Evolutionary conservation across 2,797 vertebrate species (phyloP), one percentile per base, ranked within the genome.

Genomic region (Eleutherodactylus coqui): DNA sequence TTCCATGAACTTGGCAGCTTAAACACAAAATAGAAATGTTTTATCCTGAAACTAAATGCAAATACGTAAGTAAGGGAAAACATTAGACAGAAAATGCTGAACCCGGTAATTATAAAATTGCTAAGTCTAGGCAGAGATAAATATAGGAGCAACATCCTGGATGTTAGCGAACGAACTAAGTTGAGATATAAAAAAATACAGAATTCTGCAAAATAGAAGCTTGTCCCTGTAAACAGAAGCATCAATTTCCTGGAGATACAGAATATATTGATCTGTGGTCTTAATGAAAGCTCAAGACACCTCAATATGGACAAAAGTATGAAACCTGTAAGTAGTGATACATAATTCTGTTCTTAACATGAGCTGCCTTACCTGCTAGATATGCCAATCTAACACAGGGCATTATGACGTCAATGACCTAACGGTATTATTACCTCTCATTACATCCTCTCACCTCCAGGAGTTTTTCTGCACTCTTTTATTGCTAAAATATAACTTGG

Each of bases 21-120:
- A 51, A 47, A 21, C 34, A 79, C 2, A 51, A 55, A 76, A 27
- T 24, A 55, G 32, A 77, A 55, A 36, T 36, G 11, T 32, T 21
- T 55, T 55, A 29, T 55, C 49, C 29, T 49, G 10, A 55, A 77
- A 38, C 27, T 43, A 14, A 79, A 60, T n/a, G 4, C 17, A 36
- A 79, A 60, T 75, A 17, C 11, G 36, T 8, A 36, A 53, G 47
- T 0, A 4, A 36, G 5, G 36, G 5, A 17, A 41, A 79, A 60
- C 41, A 79, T 79, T 27, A 79, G 53, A 79, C 24, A 43, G 53
- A 41, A 79, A 27, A 60, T 58, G 34, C 34, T 41, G 76, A n/a
- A 60, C 10, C 75, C 34, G 41, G 75, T 77, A 43, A 79, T 79
- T 60, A 43, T 24, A 49, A 58, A 79, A 60, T 60, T 79, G 34